Evolutionary conservation across 1,140 invertebrate species (phyloP), one percentile per base, ranked within the genome.

Genomic region (Mamestra configurata): DNA sequence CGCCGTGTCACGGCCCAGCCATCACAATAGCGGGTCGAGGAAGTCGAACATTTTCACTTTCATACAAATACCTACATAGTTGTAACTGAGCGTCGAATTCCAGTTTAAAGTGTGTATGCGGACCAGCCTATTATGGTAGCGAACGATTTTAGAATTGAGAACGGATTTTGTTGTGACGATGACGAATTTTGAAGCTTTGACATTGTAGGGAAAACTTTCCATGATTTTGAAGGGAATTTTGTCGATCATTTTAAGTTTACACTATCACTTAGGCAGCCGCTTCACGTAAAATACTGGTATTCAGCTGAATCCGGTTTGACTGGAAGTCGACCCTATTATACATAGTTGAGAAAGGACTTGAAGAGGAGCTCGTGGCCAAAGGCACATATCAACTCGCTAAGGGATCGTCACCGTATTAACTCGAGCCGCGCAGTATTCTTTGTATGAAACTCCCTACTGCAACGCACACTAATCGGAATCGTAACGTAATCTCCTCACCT

Each of bases 11-110:
- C 84, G 87, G 83, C 72, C 82, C 84, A 86, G 53, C 72, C 84
- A 86, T 83, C 85, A 91, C 90, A 91, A 90, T 89, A 82, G 79
- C 83, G 82, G 89, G 86, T 91, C 88, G 87, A 84, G 76, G 59
- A 76, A 82, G 81, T 76, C 77, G 72, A 84, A 82, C 82, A 84
- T 83, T 89, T 89, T 92, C 89, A 89, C 90, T 92, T 92, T 92
- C 90, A 75, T 64, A 73, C 75, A 64, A 79, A 79, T 79, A 77
- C 73, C 81, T 77, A 82, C 81, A 35, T 51, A 75, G 53, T 24
- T 57, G 71, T 75, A 75, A 81, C 78, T 46, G 64, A 80, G 53
- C 71, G 76, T 77, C n/a, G 61, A 66, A 77, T 77, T 77, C 75
- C 61, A 68, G 75, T 77, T 77, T 76, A 35, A 46, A 46, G 55